Conservation (phyloP, 2,888 invertebrate genomes). For the Parnassius mnemosyne region DNA sequence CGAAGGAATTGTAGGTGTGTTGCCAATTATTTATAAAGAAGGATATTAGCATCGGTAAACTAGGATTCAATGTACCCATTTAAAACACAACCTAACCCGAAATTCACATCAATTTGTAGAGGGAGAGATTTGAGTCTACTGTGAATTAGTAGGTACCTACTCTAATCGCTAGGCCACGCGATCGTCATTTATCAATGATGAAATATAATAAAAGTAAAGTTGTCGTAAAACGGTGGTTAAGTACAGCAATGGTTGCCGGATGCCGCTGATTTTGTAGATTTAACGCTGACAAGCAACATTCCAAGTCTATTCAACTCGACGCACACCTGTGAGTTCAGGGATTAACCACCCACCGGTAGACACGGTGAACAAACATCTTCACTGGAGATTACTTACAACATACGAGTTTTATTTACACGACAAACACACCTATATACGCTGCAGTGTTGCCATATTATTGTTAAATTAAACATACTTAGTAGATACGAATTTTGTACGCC, state of each 20-base stretch:
- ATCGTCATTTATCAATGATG: no score
- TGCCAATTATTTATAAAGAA: no score
- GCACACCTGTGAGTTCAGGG: conserved; percentile 43
- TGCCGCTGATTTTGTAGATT: conserved; percentile 23
- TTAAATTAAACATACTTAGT: not conserved
- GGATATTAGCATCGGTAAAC: no score
- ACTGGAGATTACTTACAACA: conserved; percentile 28
- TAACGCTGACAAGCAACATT: conserved; percentile 42
- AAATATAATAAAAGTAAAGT: no score
- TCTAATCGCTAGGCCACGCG: no score
- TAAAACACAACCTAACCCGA: no score
- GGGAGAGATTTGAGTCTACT: not conserved
- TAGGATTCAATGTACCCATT: no score
- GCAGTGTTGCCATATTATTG: no score
- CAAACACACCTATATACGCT: conserved; percentile 27
- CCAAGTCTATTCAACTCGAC: conserved; percentile 34
- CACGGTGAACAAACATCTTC: conserved; percentile 38
- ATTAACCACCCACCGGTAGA: conserved; percentile 48
- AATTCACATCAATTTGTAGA: no score
- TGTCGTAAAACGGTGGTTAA: not conserved
- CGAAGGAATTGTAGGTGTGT: no score
- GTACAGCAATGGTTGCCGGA: conserved; percentile 3
- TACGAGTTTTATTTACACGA: conserved; percentile 33
- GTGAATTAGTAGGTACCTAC: not conserved
- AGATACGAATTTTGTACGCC: no score